Conservation (phyloP, 2,113 vertebrate species). For the Muntiacus muntjak region DNA sequence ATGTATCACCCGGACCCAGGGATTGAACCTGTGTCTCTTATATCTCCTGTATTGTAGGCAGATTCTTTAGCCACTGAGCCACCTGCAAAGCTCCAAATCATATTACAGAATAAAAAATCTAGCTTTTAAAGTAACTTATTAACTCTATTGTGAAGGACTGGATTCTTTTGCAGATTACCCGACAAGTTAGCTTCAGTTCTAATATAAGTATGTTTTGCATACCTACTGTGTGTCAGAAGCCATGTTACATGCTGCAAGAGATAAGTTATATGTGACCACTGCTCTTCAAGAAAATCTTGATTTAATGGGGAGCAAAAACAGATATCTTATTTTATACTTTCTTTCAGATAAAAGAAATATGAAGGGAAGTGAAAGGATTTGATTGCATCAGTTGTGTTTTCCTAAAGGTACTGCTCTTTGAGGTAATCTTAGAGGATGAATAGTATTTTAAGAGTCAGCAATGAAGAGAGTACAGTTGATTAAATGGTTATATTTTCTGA, state of each 20-base stretch:
- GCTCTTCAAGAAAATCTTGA: background rate
- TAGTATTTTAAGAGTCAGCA: background rate
- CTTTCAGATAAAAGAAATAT: background rate
- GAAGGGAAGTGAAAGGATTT: background rate
- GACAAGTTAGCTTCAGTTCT: background rate
- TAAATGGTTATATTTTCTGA: background rate
- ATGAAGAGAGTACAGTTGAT: background rate
- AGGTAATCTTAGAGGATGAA: background rate
- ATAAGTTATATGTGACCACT: background rate
- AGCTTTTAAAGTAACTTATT: background rate
- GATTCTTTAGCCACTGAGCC: background rate
- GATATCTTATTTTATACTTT: background rate
- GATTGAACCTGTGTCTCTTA: background rate
- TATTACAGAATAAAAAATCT: background rate
- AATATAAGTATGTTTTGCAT: background rate
- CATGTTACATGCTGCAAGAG: background rate
- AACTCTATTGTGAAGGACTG: background rate
- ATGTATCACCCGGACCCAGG: background rate
- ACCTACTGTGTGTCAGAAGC: background rate
- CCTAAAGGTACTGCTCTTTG: background rate
- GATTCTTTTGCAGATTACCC: background rate
- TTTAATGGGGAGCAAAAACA: background rate
- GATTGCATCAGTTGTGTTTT: background rate
- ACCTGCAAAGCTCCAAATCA: background rate
- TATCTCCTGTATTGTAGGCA: background rate